Evolutionary conservation across 2,797 vertebrate genomes (phyloP).

Genomic region (Heteromormyrus szaboi): DNA sequence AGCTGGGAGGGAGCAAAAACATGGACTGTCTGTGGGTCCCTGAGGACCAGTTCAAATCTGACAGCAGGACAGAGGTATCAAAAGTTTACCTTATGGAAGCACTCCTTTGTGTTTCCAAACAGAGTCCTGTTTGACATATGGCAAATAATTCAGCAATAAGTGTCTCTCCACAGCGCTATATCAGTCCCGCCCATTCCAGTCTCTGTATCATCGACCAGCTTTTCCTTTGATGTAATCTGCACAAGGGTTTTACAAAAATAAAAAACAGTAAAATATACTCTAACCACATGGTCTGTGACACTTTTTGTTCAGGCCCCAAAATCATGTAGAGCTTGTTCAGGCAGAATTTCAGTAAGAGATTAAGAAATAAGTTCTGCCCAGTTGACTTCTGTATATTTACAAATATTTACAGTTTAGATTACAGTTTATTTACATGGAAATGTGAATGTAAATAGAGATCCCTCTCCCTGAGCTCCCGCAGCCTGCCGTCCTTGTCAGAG

Average conservation of each 20-base stretch:
- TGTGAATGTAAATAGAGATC: conserved; percentile 7
- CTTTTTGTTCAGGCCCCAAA: neutral
- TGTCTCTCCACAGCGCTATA: conserved; percentile 34
- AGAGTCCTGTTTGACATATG: neutral
- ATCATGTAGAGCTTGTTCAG: neutral
- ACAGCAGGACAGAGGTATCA: neutral
- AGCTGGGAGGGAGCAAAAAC: neutral
- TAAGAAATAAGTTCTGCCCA: neutral
- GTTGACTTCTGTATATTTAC: conserved; percentile 5
- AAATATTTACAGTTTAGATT: neutral
- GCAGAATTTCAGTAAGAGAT: neutral
- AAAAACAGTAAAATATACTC: neutral
- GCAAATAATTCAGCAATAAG: neutral
- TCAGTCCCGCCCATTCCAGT: conserved; percentile 22
- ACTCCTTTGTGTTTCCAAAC: neutral
- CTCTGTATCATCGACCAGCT: neutral
- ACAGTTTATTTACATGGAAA: neutral
- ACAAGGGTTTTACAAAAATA: neutral
- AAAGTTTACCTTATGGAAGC: neutral
- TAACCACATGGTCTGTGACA: neutral
- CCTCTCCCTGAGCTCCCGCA: conserved; percentile 36
- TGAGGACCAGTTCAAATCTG: neutral
- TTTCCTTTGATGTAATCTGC: neutral
- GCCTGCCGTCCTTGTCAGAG: conserved; percentile 33
- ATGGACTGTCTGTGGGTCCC: neutral